Base-by-base conservation (phyloP, 2,888 invertebrate genomes). In the Podabrus alpinus region DNA sequence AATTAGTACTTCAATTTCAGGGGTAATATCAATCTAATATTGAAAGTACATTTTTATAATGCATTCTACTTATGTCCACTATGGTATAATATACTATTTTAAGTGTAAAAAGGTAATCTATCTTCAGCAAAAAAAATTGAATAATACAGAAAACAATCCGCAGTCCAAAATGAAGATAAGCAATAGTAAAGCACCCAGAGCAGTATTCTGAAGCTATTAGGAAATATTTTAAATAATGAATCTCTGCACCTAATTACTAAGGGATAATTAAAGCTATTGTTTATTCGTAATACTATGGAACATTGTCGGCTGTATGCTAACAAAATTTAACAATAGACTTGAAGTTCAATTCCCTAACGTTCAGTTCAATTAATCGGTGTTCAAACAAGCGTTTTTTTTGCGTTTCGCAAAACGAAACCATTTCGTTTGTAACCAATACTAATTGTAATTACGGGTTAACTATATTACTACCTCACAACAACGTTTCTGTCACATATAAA, bases 341-440 rank as follows among this genome's bases (percentile, higher is more conserved):
- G 64, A 64, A 69, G 59, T 66, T 66, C 21, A 72, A 72, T 69
- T 70, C 72, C 75, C 61, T 66, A 75, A 68, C 72, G 67, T 75
- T 75, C 72, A 61, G 72, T 69, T 69, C 72, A 75, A 75, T 75
- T 75, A 75, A 72, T 70, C 72, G 75, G 66, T 72, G 75, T 69
- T 69, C 59, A 75, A 75, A 75, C 75, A 72, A 60, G 67, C 61
- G 59, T 75, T 75, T 75, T 72, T 75, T n/a, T 69, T 66, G 60
- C 24, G 75, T 66, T 68, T 73, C 66, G 59, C 15, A 45, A 69
- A 66, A 64, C 69, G 68, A 73, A 73, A 73, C 73, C 69, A 69
- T 73, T 73, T 73, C 69, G 69, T 69, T 66, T 73, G 73, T 73
- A 69, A 73, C 69, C 73, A 69, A 73, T 59, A 73, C 73, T 73